Evolutionary conservation across 2,113 vertebrate genomes (phyloP), one percentile per base, ranked within the genome.

Genomic region (Mirza zaza): DNA sequence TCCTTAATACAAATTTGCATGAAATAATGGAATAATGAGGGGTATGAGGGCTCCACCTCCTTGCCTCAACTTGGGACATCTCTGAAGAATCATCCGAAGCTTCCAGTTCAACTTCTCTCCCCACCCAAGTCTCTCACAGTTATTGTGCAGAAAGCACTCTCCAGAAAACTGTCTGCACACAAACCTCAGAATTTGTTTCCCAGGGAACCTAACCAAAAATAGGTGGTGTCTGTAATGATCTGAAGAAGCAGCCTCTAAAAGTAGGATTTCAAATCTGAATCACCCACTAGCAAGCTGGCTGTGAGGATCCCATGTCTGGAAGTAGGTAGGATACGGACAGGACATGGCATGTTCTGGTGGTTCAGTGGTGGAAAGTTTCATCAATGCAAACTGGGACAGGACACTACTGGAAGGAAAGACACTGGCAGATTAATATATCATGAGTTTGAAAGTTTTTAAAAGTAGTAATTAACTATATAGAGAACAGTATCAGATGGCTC

Each of bases 141-240:
- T 85, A 68, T 90, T 63, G 42, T 67, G 34, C 21, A 76, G 50
- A 91, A 39, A 87, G 34, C 20, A 81, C 42, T 71, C 48, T 39
- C 57, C 82, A 94, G 87, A 94, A 91, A 86, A 73, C 48, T 94
- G 81, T 82, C 88, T 87, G 45, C 34, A 91, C 8, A 55, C 15
- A 36, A 83, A 86, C 65, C 81, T 50, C 57, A 50, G 75, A 94
- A 50, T 73, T 96, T 87, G 87, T 94, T 96, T 96, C 92, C 95
- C 81, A 59, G 82, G 81, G 90, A 94, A 96, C 81, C 67, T 94
- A 59, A 96, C 67, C 95, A 95, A 96, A 96, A 92, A 92, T 92
- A 96, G 45, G 63, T 89, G 80, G 36, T 79, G 52, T 32, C 63
- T 95, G 63, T 88, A 95, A 89, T 89, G 70, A 94, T 95, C 87